Base-by-base conservation (phyloP, 2,797 vertebrate genomes). In the Oryzias sinensis region DNA sequence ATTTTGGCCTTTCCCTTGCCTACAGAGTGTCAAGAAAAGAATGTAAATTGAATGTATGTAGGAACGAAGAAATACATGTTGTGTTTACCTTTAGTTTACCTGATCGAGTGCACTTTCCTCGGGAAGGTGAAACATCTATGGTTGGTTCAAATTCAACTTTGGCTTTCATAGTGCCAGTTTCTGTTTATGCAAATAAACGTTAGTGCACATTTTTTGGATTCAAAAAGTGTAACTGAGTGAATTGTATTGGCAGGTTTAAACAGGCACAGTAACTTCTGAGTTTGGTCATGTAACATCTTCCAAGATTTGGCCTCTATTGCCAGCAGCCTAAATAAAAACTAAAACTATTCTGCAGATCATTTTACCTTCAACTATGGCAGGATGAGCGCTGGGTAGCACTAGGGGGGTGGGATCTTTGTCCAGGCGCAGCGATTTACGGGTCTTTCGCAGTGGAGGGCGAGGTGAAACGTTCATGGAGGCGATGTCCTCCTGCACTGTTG, bases 391-490 rank as follows among this genome's bases (percentile, higher is more conserved):
- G 18, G 48, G 3, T 4, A 29, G 15, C 14, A 13, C 14, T 6
- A 61, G 17, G 27, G 51, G 16, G 59, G 56, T 1, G 18, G 33
- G 24, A 60, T 70, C 68, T 16, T 20, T 74, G 11, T 79, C 68
- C 48, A 67, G 47, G 5, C 58, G 72, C 24, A 77, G 46, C 8
- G 77, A 68, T 57, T 76, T 82, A 6, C 73, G 73, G 7, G 77
- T 78, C 48, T 75, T 86, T 51, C 62, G 37, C 33, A 90, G 77
- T 1, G 84, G 76, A 41, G 83, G 72, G 37, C 87, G 86, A 52
- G 81, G 1, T 17, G 72, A 64, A 24, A 81, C 43, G 27, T 48
- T 15, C 54, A 4, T 17, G 37, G 68, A 44, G 14, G 17, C 1
- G 33, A 59, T 14, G 41, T 4, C 27, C 15, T 13, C 43, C 5